Conservation (phyloP, 1,140 invertebrate species). For the Paraescarpia echinospica region DNA sequence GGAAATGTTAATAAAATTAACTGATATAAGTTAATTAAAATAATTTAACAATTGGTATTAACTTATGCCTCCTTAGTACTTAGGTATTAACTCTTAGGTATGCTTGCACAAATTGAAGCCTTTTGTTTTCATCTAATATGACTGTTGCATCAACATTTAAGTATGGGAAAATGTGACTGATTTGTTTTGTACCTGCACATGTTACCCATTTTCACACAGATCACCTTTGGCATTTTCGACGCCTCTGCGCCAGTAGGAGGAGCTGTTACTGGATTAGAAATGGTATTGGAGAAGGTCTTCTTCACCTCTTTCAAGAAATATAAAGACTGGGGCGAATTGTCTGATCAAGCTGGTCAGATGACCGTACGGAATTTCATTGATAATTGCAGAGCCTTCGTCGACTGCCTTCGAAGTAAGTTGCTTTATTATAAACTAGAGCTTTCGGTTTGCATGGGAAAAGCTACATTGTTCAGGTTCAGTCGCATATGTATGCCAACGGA, state of each 20-base stretch:
- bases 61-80: too few relatives aligned
- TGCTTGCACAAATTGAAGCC: too few relatives aligned
- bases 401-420: neutral
- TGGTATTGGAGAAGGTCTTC: neutral
- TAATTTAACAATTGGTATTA: too few relatives aligned
- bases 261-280: neutral
- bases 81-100: too few relatives aligned
- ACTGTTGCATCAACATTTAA: too few relatives aligned
- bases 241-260: neutral
- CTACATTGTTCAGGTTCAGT: too few relatives aligned
- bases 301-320: neutral
- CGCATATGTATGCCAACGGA: too few relatives aligned
- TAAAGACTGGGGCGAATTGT: constrained; percentile 7
- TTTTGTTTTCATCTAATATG: too few relatives aligned
- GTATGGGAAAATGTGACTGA: too few relatives aligned
- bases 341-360: neutral
- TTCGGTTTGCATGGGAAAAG: too few relatives aligned
- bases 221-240: neutral
- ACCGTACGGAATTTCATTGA: neutral
- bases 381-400: neutral
- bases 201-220: neutral
- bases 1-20: too few relatives aligned
- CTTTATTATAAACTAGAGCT: neutral
- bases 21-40: too few relatives aligned
- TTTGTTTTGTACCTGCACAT: neutral